Evolutionary conservation across 2,888 invertebrate genomes (phyloP), one percentile per base, ranked within the genome.

Genomic region (Bhutanitis thaidina): DNA sequence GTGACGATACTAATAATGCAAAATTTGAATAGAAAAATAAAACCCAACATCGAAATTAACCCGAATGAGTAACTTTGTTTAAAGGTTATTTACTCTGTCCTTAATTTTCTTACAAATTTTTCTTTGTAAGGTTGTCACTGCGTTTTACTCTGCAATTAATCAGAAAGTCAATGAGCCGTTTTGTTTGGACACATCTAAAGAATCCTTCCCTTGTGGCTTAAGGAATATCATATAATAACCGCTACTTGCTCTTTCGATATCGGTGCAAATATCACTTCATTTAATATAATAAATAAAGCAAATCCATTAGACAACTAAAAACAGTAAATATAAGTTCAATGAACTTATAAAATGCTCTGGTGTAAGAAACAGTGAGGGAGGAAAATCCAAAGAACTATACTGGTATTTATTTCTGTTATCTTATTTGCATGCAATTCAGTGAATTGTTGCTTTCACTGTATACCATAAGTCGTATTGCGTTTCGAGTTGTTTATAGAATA

Each of bases 91-190:
- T 15, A 9, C 35, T 49, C 49, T 56, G 56, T 9, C 40, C 39
- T 36, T 46, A 20, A 46, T 52, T 54, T 64, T 62, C 56, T 56
- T 53, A 55, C 61, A 66, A 73, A 74, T 70, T 75, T 80, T 72
- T 77, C 70, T 65, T 66, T 71, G 71, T 71, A 69, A 71, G 71
- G 84, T 85, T 86, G 89, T 88, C 89, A 79, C 67, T 69, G 71
- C 70, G 74, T 72, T 67, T 80, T 74, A 75, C 67, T 69, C 76
- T 67, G 77, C 77, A 84, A 89, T 89, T 88, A 88, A 86, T 89
- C 89, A 88, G 77, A 64, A 74, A 85, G 85, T 82, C 87, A 88
- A 88, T 88, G 89, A 89, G 88, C 84, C 88, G 77, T 86, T 79
- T 73, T 79, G 81, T 84, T 86, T 82, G 86, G 82, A 78, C 82